phyloP scores from a whole-genome alignment of 2,113 vertebrate genomes.

The Panurus biarmicus region DNA sequence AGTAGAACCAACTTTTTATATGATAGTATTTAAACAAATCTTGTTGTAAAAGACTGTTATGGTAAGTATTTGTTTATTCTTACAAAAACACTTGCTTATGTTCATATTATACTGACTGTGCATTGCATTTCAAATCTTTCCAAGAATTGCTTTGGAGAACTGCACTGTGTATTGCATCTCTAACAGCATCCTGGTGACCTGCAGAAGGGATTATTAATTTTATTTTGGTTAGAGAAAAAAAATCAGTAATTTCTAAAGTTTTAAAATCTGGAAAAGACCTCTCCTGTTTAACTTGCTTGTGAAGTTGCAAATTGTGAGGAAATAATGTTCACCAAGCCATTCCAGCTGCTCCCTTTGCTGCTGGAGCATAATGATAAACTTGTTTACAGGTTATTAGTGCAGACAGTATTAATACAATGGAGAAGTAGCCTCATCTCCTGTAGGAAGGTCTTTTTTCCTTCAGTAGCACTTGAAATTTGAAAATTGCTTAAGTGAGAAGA shows the following conservation, averaged over 20 bases:
- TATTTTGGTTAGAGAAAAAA: neutral
- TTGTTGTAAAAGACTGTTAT: neutral
- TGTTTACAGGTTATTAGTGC: neutral
- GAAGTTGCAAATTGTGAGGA: neutral
- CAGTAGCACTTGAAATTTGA: constrained; percentile 4
- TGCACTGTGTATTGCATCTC: accelerated
- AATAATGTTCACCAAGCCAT: neutral
- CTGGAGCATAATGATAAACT: neutral
- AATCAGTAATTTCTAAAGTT: neutral
- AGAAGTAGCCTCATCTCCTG: neutral
- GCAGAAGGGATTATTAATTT: neutral
- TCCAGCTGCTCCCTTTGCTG: neutral
- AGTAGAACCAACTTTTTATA: neutral
- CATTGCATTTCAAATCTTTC: neutral
- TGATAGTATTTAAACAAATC: neutral
- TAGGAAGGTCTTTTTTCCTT: neutral
- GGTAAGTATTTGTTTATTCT: neutral
- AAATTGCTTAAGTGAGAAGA: constrained; percentile 44
- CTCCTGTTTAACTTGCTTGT: neutral
- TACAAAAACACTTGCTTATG: neutral
- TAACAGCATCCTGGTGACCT: neutral
- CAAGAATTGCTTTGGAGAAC: neutral
- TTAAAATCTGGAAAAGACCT: neutral
- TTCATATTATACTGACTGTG: neutral
- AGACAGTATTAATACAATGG: neutral